Base-by-base conservation (phyloP, 2,113 vertebrate species). In the Myxocyprinus asiaticus region DNA sequence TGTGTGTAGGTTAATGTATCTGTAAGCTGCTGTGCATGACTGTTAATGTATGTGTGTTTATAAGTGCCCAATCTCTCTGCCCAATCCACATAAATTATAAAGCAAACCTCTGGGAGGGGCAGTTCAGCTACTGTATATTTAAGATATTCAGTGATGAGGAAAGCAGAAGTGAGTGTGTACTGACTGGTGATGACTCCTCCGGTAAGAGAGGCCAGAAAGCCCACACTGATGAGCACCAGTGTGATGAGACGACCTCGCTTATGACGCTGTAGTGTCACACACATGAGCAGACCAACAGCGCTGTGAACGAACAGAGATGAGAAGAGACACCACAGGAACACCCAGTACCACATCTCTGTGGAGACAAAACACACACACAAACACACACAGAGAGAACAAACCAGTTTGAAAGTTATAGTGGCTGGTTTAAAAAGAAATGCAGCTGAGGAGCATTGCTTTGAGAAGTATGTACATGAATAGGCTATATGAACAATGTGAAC, bases 291-390 rank as follows among this genome's bases (percentile, higher is more conserved):
- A 78, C 95, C 97, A 68, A 94, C 93, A 71, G 94, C 95, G 80
- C 96, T 94, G 78, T 99, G 96, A 86, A 98, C 92, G 78, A 99
- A 95, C 85, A 99, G 95, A 70, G 97, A 98, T 77, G 96, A 99
- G 95, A 99, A 99, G 86, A 99, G 96, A 85, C 95, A 96, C 97
- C 98, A 99, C 76, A 98, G 96, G 93, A 99, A 99, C 88, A 99
- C 94, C 97, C 97, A 99, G 93, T 99, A 98, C 97, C 98, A 99
- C 98, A 99, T 99, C 91, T 99, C 97, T 99, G 95, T 33, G 22
- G 22, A 33, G 22, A 33, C 22, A 33, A 33, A 1, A 33, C 22
- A 33, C 22, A 33, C 22, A 33, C 22, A 33, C 80, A 89, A 1
- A 33, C 22, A 33, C 22, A 33, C 55, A 43, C 43, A 81, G n/a